These are phyloP conservation scores for Amorpha juglandis DNA, from an alignment of 2,888 invertebrate species.

Conservation along the genomic window DNA sequence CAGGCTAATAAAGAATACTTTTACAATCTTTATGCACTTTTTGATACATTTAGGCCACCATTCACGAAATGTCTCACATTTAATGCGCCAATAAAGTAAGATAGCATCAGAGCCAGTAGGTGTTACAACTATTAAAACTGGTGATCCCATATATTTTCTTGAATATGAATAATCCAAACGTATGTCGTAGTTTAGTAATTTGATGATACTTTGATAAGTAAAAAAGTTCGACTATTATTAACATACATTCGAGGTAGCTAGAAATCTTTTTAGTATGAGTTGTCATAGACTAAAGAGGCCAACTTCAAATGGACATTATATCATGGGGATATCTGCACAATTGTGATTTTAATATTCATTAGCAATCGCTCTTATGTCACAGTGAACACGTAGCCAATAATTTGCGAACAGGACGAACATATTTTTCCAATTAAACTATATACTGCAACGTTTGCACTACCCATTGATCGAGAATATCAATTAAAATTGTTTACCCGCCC, in stretches of 20 bases:
- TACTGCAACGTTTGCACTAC: slow-evolving; percentile 18
- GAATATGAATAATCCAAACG: not conserved
- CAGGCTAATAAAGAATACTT: slow-evolving; percentile 8
- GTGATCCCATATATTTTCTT: not conserved
- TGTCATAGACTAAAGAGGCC: not conserved
- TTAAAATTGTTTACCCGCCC: slow-evolving; percentile 39
- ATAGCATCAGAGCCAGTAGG: slow-evolving; percentile 14
- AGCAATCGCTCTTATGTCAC: not conserved
- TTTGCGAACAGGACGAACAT: not conserved
- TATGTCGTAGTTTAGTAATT: not conserved
- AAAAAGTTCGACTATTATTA: too few relatives aligned
- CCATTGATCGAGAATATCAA: slow-evolving; percentile 34
- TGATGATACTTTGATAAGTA: not conserved
- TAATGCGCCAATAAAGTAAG: slow-evolving; percentile 5
- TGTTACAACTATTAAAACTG: slow-evolving; percentile 14
- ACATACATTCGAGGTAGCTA: not conserved
- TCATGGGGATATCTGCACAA: too few relatives aligned
- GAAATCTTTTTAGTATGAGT: not conserved
- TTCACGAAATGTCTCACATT: slow-evolving; percentile 3
- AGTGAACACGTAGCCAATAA: not conserved
- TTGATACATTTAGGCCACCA: slow-evolving; percentile 18
- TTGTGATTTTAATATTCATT: not conserved
- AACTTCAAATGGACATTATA: not conserved
- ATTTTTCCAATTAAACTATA: not conserved
- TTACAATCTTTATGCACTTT: slow-evolving; percentile 9